Conservation (phyloP, 2,113 vertebrate species). For the Seriola aureovittata region DNA sequence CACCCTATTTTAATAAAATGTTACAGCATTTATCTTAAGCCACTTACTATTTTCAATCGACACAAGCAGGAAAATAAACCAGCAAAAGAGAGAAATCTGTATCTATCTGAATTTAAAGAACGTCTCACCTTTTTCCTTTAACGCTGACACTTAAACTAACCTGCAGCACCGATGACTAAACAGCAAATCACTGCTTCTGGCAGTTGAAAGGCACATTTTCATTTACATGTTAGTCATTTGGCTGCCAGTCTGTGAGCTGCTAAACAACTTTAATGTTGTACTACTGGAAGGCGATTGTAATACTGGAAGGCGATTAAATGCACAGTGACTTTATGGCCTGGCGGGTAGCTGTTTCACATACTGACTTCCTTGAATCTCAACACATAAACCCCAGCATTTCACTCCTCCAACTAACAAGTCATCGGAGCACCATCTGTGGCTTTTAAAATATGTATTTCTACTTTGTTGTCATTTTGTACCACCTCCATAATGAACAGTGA, state of each 20-base stretch:
- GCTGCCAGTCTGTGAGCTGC: conserved; percentile 16
- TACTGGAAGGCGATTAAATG: conserved; percentile 38
- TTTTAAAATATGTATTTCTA: conserved; percentile 35
- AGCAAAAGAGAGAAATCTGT: no score
- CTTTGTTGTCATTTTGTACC: conserved; percentile 43
- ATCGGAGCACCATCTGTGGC: conserved; percentile 25
- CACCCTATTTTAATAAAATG: not conserved
- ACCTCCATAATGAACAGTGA: conserved; percentile 46
- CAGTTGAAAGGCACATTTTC: not conserved
- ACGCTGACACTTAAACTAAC: not conserved
- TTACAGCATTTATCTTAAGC: not conserved
- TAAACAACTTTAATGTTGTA: conserved; percentile 23
- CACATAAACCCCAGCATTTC: conserved; percentile 5
- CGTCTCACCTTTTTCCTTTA: not conserved
- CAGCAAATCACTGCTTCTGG: not conserved
- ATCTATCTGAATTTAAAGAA: not conserved
- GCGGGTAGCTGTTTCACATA: conserved; percentile 15
- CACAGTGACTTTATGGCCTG: conserved; percentile 30
- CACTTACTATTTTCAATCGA: not conserved
- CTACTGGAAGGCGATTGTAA: conserved; percentile 23
- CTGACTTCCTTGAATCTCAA: conserved; percentile 37
- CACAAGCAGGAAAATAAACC: not conserved
- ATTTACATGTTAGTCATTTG: conserved; percentile 11
- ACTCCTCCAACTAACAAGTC: conserved; percentile 42
- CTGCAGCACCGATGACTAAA: not conserved